Evolutionary conservation across 2,888 invertebrate genomes (phyloP).

Genomic region (Gymnocheta viridis): DNA sequence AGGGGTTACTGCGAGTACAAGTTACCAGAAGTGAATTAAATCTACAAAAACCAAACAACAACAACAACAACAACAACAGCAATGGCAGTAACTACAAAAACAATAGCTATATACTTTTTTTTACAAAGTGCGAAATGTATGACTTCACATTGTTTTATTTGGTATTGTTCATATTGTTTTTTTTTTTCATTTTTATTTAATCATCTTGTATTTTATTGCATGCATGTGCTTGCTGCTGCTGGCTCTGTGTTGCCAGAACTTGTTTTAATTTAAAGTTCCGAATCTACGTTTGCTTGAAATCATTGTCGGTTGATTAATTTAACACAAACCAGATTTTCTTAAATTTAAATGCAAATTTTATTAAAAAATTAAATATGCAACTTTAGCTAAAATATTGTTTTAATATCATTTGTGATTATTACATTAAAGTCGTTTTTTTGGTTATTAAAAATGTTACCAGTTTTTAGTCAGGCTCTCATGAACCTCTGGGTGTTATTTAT

Average conservation of each 20-base stretch:
- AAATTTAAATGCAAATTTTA: no score
- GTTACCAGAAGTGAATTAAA: slow-evolving; percentile 38
- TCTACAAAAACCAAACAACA: slow-evolving; percentile 16
- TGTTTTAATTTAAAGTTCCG: not conserved
- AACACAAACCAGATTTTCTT: no score
- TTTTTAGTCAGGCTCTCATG: no score
- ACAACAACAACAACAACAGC: not conserved
- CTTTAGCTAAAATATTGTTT: no score
- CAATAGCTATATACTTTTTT: not conserved
- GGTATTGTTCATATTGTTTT: slow-evolving; percentile 13
- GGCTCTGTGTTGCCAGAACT: not conserved
- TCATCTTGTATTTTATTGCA: slow-evolving; percentile 10
- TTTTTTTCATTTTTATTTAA: not conserved
- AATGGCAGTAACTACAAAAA: not conserved
- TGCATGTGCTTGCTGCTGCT: not conserved
- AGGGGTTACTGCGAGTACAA: slow-evolving; percentile 49
- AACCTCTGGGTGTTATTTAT: no score
- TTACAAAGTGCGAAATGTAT: slow-evolving; percentile 53
- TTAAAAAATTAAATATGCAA: no score
- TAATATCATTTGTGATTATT: no score
- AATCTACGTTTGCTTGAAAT: no score
- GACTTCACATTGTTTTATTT: slow-evolving; percentile 47
- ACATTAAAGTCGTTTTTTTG: no score
- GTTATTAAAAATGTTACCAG: no score
- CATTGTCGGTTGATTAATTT: no score